Conservation (phyloP, 2,113 vertebrate species). For the Elephas maximus region DNA sequence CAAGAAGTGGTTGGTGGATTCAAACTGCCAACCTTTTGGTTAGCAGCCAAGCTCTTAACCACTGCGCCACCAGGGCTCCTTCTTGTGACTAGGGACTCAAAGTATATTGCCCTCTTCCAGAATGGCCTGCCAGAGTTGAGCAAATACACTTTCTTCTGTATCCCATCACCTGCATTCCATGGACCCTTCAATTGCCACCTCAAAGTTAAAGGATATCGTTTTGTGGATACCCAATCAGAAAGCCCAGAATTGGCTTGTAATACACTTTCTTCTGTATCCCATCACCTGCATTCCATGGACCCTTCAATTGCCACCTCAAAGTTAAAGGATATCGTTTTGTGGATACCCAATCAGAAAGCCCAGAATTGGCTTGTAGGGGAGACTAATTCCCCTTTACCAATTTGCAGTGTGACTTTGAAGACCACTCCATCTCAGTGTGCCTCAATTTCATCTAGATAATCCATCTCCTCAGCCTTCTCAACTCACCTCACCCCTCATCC, state of each 20-base stretch:
- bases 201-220: neutral
- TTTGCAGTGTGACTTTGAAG: neutral
- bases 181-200: neutral
- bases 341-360: neutral
- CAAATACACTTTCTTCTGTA: neutral
- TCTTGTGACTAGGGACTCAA: neutral
- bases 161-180: neutral
- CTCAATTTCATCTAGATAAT: neutral
- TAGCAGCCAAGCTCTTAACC: too few species aligned
- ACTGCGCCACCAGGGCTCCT: neutral
- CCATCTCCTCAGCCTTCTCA: neutral
- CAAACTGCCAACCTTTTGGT: too few species aligned
- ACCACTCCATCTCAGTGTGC: neutral
- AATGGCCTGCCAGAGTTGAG: neutral
- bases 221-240: neutral
- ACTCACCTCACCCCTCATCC: neutral
- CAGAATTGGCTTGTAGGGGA: neutral
- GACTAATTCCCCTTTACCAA: neutral
- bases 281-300: neutral
- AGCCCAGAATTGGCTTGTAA: neutral
- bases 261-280: neutral
- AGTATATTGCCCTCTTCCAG: neutral
- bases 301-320: neutral
- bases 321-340: neutral
- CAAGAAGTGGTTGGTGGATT: too few species aligned